A percentile compares a stretch with the other conserved stretches of the same genome.
Evolutionary conservation across 2,888 invertebrate species (phyloP).

Genomic region (Eudiplozoon nipponicum): DNA sequence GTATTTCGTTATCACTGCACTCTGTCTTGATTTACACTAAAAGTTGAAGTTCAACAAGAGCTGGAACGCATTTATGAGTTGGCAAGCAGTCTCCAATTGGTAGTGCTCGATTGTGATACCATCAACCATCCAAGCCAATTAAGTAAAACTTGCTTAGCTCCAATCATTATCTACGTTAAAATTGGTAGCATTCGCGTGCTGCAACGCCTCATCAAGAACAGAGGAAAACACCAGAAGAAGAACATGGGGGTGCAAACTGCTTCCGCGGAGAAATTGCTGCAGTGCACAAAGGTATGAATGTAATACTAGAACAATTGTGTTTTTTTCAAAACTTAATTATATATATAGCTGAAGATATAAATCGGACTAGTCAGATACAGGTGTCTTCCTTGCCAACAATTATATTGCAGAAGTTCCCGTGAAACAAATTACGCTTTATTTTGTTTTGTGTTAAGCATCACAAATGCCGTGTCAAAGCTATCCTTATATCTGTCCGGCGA

Average conservation of each 20-base stretch:
- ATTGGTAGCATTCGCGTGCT: conserved; percentile 93
- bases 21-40: too few species aligned
- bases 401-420: not conserved
- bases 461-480: too few species aligned
- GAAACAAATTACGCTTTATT: not conserved
- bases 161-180: conserved; percentile 91
- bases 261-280: conserved; percentile 61
- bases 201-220: conserved; percentile 81
- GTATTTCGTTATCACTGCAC: too few species aligned
- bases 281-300: conserved; percentile 13
- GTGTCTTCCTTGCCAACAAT: not conserved
- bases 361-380: not conserved
- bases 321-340: too few species aligned
- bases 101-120: conserved; percentile 95
- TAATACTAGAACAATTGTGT: too few species aligned
- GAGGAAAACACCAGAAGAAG: conserved; percentile 75
- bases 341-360: not conserved
- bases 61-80: conserved; percentile 97
- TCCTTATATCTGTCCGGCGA: too few species aligned
- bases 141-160: conserved; percentile 87
- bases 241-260: conserved; percentile 97
- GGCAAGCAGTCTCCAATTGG: conserved; percentile 68
- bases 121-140: conserved; percentile 97
- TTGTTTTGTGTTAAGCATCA: too few species aligned
- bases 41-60: conserved; percentile 48